Evolutionary conservation across 2,113 vertebrate species (phyloP).

Genomic region (Cepphus grylle): DNA sequence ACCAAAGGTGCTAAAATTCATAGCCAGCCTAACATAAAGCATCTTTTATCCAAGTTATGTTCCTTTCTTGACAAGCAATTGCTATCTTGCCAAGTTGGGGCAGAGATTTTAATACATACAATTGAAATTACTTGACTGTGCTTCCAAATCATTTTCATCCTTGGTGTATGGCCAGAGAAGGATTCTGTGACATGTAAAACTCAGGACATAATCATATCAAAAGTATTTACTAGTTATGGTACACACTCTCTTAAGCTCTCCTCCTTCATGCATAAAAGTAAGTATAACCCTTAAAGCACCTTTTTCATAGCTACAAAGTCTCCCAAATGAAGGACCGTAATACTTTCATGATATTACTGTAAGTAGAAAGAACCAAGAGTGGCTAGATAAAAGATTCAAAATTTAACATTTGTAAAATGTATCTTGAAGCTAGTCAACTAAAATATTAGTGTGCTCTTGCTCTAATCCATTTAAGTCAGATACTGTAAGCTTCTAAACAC

Average conservation of each 20-base stretch:
- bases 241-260: neutral
- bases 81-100: neutral
- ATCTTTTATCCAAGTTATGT: neutral
- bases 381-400: neutral
- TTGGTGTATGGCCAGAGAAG: neutral
- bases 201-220: neutral
- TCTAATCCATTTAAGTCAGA: neutral
- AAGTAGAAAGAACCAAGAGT: neutral
- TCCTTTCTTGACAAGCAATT: neutral
- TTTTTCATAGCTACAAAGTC: neutral
- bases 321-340: neutral
- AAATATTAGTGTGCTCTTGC: neutral
- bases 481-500: neutral
- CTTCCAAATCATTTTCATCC: neutral
- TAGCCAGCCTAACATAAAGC: neutral
- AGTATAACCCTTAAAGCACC: neutral
- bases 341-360: neutral
- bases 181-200: neutral
- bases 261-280: neutral
- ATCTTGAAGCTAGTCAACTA: neutral
- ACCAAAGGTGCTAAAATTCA: neutral
- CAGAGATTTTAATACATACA: neutral
- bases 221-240: neutral
- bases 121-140: neutral
- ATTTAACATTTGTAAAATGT: neutral